Evolutionary conservation across 1,140 invertebrate species (phyloP).

Genomic region (Drosophila pseudoobscura): DNA sequence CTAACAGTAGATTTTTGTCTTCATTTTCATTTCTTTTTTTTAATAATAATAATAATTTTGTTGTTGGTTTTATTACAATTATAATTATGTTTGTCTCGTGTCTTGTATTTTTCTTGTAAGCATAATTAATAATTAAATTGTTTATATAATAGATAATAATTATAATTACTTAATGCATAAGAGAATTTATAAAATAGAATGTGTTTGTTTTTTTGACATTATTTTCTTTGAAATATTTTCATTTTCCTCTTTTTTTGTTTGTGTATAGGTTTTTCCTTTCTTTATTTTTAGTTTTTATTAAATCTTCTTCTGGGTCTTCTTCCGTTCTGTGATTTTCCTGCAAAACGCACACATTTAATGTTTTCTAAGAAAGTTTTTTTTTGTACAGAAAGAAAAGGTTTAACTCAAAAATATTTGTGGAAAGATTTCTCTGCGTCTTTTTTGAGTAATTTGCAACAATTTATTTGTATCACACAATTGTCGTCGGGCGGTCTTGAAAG

Average conservation of each 20-base stretch:
- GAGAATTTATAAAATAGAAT: constrained; percentile 80
- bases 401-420: constrained; percentile 51
- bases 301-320: no score
- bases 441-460: constrained; percentile 62
- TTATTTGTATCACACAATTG: constrained; percentile 79
- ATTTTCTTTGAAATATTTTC: constrained; percentile 35
- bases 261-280: no score
- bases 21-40: constrained; percentile 26
- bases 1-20: constrained; percentile 69
- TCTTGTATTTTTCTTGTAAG: constrained; percentile 56
- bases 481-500: constrained; percentile 42
- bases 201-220: constrained; percentile 45
- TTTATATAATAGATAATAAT: constrained; percentile 82
- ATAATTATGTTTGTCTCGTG: constrained; percentile 53
- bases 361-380: constrained; percentile 22
- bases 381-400: constrained; percentile 56
- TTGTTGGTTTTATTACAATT: constrained; percentile 70
- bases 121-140: constrained; percentile 82
- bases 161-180: constrained; percentile 79
- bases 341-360: constrained; percentile 31
- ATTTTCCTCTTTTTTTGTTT: constrained; percentile 7
- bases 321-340: background rate
- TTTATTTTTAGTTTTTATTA: no score
- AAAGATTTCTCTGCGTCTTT: constrained; percentile 33
- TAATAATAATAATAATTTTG: constrained; percentile 59